phyloP scores from a whole-genome alignment of 1,140 invertebrate species.

The Colletes latitarsis region DNA sequence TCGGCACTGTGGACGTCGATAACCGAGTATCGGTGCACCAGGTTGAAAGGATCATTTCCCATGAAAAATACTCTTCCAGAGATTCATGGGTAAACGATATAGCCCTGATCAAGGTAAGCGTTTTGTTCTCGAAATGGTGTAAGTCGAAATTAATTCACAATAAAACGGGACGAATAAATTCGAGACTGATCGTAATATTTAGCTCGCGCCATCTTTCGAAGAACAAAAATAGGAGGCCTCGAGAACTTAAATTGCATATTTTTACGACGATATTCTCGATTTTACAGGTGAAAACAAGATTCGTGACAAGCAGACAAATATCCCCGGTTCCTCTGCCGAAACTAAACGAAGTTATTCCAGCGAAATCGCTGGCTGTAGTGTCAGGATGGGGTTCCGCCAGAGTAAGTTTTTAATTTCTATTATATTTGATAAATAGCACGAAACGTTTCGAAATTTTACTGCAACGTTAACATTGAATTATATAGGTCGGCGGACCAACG shows the following conservation, averaged over 20 bases:
- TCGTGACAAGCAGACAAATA: constrained; percentile 1
- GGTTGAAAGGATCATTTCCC: constrained; percentile 45
- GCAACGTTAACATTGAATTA: no score
- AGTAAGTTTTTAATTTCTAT: constrained; percentile 36
- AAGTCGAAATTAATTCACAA: no score
- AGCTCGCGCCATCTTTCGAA: no score
- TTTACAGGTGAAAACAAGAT: constrained; percentile 38
- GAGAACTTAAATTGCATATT: no score
- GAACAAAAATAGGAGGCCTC: no score
- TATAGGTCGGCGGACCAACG: constrained; percentile 22
- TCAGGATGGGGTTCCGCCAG: constrained; percentile 62
- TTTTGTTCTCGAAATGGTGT: no score
- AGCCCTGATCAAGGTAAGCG: constrained; percentile 47
- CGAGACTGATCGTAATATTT: no score
- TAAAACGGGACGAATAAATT: no score
- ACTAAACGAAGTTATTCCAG: constrained; percentile 12
- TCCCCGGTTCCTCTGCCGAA: constrained; percentile 38
- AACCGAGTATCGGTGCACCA: constrained; percentile 3
- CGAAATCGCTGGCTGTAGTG: constrained; percentile 27
- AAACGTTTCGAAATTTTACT: no score
- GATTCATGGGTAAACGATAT: constrained; percentile 54
- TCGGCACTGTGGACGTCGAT: constrained; percentile 31
- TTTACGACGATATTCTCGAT: not conserved
- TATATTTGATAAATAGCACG: not conserved
- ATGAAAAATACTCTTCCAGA: constrained; percentile 26